These are phyloP conservation scores for Cossypha caffra DNA, from an alignment of 2,797 vertebrate species.

Conservation along the genomic window DNA sequence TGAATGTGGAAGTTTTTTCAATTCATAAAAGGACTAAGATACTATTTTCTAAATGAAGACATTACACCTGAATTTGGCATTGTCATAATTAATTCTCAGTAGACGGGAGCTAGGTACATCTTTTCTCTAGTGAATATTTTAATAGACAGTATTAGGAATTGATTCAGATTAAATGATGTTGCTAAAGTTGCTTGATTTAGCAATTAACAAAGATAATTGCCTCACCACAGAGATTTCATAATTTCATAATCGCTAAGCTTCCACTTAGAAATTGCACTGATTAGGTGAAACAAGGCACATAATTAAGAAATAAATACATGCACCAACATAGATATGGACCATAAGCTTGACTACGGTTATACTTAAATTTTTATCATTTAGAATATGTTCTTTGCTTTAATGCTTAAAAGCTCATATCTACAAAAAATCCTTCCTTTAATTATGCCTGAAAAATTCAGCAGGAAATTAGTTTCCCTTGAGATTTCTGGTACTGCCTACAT, in stretches of 20 bases:
- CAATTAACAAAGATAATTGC: slow-evolving; percentile 70
- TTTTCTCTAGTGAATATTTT: slow-evolving; percentile 25
- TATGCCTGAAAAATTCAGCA: not conserved
- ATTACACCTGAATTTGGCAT: slow-evolving; percentile 24
- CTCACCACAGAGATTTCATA: slow-evolving; percentile 54
- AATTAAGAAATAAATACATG: slow-evolving; percentile 11
- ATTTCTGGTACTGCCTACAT: not conserved
- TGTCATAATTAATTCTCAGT: slow-evolving; percentile 25
- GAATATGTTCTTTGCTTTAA: not conserved
- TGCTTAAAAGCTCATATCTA: not conserved
- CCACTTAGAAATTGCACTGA: slow-evolving; percentile 48
- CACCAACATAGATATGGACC: not conserved
- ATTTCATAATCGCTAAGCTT: slow-evolving; percentile 17
- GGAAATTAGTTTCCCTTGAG: not conserved
- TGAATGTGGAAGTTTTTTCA: not conserved
- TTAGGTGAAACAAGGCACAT: slow-evolving; percentile 19
- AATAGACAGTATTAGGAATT: slow-evolving; percentile 48
- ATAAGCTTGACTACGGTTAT: not conserved
- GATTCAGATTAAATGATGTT: slow-evolving; percentile 68
- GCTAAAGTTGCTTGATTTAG: slow-evolving; percentile 68
- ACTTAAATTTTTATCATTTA: not conserved
- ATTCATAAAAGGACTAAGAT: not conserved
- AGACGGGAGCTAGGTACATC: not conserved
- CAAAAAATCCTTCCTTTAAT: not conserved
- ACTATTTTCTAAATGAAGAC: slow-evolving; percentile 33